These are phyloP conservation scores for Lepus europaeus DNA, from an alignment of 2,113 vertebrate genomes.

Conservation along the genomic window DNA sequence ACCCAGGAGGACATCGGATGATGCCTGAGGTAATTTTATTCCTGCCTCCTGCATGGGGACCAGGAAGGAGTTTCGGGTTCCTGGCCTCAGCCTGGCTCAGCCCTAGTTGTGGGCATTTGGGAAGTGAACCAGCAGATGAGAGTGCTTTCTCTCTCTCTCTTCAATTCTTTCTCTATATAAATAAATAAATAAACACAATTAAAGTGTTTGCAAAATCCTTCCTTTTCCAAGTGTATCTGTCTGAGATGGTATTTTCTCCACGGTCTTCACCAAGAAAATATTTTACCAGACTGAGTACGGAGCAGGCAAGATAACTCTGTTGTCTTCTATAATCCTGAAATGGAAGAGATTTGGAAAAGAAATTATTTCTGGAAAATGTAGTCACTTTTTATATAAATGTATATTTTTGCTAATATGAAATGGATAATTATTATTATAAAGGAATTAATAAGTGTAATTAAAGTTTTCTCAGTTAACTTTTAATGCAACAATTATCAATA, in stretches of 20 bases:
- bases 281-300: neutral
- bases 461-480: conserved; percentile 2
- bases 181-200: neutral
- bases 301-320: neutral
- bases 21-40: too few species aligned
- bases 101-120: too few species aligned
- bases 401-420: neutral
- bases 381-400: neutral
- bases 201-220: neutral
- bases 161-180: too few species aligned
- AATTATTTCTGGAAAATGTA: conserved; percentile 26
- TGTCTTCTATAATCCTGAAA: neutral
- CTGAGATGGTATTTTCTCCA: neutral
- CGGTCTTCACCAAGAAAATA: neutral
- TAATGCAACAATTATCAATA: neutral
- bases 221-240: neutral
- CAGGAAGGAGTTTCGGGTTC: too few species aligned
- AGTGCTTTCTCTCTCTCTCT: too few species aligned
- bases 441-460: neutral
- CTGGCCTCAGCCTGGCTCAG: too few species aligned
- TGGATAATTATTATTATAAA: neutral
- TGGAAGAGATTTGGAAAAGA: conserved; percentile 15
- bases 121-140: too few species aligned
- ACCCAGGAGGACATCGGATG: too few species aligned
- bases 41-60: too few species aligned